Conservation (phyloP, 2,113 vertebrate genomes). For the Ginglymostoma cirratum region DNA sequence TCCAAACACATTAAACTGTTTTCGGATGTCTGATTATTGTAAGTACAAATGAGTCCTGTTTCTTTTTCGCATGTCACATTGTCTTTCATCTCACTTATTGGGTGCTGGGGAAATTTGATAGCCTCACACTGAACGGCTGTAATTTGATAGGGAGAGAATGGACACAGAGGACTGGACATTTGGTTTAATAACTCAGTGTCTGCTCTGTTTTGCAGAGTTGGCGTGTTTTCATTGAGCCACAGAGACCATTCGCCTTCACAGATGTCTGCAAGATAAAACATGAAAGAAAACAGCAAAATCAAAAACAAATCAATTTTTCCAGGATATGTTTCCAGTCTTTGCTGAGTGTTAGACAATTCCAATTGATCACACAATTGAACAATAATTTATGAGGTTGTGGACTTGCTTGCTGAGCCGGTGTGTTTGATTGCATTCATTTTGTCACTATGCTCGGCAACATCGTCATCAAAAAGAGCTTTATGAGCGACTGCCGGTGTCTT, state of each 20-base stretch:
- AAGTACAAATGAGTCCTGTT: neutral
- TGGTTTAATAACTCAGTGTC: constrained; percentile 19
- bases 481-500: too few relatives aligned
- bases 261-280: neutral
- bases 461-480: too few relatives aligned
- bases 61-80: constrained; percentile 23
- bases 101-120: neutral
- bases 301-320: neutral
- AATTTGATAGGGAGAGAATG: neutral
- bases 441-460: too few relatives aligned
- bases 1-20: neutral
- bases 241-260: neutral
- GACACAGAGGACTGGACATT: neutral
- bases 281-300: neutral
- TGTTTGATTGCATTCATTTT: too few relatives aligned
- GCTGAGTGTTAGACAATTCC: neutral
- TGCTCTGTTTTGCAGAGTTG: neutral
- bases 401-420: too few relatives aligned
- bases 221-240: constrained; percentile 12
- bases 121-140: neutral
- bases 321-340: neutral
- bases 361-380: neutral
- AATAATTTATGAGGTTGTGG: too few relatives aligned
- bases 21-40: neutral
- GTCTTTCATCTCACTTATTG: constrained; percentile 9